Conservation (phyloP, 1,140 invertebrate species). For the Atta cephalotes region DNA sequence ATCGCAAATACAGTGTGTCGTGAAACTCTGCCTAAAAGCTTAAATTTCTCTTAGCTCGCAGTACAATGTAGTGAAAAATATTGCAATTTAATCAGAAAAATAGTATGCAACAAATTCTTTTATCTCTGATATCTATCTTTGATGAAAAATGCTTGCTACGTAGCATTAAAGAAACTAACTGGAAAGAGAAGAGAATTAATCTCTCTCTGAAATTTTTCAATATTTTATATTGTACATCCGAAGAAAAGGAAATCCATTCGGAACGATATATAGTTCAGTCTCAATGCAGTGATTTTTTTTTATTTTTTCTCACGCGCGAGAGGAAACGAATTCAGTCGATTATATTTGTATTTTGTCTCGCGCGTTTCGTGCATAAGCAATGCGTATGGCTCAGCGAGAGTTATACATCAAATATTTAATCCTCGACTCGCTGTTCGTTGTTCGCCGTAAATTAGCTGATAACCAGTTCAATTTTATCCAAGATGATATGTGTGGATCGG, state of each 20-base stretch:
- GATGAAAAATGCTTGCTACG: not conserved
- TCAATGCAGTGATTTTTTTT: not conserved
- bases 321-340: not conserved
- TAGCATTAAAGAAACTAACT: not conserved
- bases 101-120: not conserved
- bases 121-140: not conserved
- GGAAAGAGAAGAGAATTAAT: not conserved
- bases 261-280: not conserved
- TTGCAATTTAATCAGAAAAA: not conserved
- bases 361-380: conserved; percentile 28
- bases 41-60: not conserved
- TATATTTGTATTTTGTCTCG: conserved; percentile 38
- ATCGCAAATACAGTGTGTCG: not conserved
- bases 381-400: not conserved
- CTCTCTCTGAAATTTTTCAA: not conserved
- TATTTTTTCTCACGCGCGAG: conserved; percentile 12
- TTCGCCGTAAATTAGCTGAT: conserved; percentile 48
- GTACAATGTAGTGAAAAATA: not conserved
- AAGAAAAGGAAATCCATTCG: conserved; percentile 2
- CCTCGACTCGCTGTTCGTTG: conserved; percentile 36
- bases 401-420: conserved; percentile 42
- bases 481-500: conserved; percentile 50
- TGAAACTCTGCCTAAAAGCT: conserved; percentile 5
- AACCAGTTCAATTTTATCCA: conserved; percentile 55
- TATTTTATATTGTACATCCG: not conserved